Percentiles rank a stretch among this genome's conserved stretches.
Evolutionary conservation across 35 echinoderm and acorn worm species (phyloP).

Genomic region (Ptychodera flava): DNA sequence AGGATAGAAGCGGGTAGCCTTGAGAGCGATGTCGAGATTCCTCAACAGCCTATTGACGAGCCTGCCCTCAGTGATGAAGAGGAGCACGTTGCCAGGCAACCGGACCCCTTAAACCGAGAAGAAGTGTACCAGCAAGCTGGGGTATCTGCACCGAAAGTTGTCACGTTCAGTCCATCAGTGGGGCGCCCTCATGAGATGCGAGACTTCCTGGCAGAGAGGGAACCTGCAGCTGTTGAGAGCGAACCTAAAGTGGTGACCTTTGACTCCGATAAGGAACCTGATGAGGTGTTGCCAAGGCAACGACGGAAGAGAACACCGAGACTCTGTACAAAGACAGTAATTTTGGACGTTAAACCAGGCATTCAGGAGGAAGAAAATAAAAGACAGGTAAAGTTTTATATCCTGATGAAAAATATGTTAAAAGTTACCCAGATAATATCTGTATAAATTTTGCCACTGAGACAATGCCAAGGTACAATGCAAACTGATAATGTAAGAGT

Average conservation of each 20-base stretch:
- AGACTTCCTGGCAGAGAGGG: neutral
- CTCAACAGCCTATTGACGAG: constrained; percentile 47
- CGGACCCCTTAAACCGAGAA: neutral
- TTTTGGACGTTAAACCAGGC: constrained; percentile 50
- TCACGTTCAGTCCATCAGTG: constrained; percentile 35
- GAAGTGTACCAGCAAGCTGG: constrained; percentile 14
- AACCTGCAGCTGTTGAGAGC: neutral
- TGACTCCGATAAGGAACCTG: neutral
- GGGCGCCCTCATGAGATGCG: neutral
- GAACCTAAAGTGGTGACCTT: neutral
- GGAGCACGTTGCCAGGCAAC: neutral
- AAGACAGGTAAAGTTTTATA: constrained; percentile 51
- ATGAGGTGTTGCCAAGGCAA: neutral
- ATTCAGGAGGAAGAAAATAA: constrained; percentile 42
- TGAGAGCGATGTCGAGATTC: constrained; percentile 19
- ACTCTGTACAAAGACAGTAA: constrained; percentile 1
- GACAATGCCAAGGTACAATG: too few species aligned
- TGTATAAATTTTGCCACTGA: too few species aligned
- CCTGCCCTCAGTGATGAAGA: constrained; percentile 28
- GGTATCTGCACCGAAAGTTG: constrained; percentile 18
- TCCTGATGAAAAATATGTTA: too few species aligned
- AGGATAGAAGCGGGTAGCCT: neutral
- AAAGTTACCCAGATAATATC: too few species aligned
- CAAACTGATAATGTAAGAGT: too few species aligned
- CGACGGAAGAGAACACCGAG: neutral